phyloP scores from a whole-genome alignment of 2,888 invertebrate species.

The Conomelus anceps region DNA sequence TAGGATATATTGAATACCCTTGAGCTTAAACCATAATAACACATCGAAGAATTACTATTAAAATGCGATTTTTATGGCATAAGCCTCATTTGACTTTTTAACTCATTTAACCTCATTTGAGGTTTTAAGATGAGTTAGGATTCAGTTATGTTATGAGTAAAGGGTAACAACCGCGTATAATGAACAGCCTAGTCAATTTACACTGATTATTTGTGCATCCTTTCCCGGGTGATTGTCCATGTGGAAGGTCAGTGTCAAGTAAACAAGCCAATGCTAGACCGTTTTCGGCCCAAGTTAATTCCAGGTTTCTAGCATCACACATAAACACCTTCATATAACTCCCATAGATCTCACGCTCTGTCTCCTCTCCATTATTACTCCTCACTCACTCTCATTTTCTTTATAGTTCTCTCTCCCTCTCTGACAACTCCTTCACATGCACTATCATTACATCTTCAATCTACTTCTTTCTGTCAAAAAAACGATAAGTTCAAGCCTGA shows the following conservation, averaged over 20 bases:
- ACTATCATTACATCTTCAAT: neutral
- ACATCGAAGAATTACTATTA: too few relatives aligned
- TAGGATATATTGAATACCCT: too few relatives aligned
- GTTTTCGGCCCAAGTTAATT: neutral
- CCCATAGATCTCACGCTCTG: neutral
- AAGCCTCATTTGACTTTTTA: too few relatives aligned
- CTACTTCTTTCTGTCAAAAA: neutral
- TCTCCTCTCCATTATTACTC: neutral
- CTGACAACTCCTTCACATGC: neutral
- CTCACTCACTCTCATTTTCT: neutral
- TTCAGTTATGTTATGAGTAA: too few relatives aligned
- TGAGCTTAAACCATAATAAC: too few relatives aligned
- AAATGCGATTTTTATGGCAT: too few relatives aligned
- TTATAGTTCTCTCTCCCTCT: neutral
- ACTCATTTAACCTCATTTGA: too few relatives aligned
- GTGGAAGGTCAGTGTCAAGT: neutral
- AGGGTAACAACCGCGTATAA: too few relatives aligned
- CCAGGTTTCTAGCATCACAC: neutral
- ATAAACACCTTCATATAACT: neutral
- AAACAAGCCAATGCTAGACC: neutral
- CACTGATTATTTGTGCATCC: neutral
- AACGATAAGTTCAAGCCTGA: neutral
- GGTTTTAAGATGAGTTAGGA: too few relatives aligned
- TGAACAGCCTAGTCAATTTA: too few relatives aligned
- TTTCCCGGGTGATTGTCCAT: neutral